Evolutionary conservation across 2,797 vertebrate species (phyloP).

Genomic region (Galaxias olidus): DNA sequence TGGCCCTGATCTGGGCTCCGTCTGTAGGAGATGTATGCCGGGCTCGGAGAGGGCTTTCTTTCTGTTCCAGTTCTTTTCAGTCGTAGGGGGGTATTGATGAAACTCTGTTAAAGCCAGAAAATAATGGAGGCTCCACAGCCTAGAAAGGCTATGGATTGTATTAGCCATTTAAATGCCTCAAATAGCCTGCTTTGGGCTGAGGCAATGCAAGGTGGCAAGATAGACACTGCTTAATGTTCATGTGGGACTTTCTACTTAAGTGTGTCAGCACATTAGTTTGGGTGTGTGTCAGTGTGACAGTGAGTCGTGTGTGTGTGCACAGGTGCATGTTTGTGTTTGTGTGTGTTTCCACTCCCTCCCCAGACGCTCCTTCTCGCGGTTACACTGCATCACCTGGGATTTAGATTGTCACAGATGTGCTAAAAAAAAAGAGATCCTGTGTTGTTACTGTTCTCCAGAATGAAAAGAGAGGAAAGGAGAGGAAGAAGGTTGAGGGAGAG

Average conservation of each 20-base stretch:
- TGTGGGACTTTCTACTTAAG: neutral
- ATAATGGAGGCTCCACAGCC: neutral
- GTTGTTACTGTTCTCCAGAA: neutral
- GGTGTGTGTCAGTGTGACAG: slow-evolving; percentile 24
- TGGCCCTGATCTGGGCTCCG: slow-evolving; percentile 23
- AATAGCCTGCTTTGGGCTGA: slow-evolving; percentile 25
- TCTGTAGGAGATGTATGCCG: slow-evolving; percentile 13
- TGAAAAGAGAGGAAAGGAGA: neutral
- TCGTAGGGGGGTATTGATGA: slow-evolving; percentile 16
- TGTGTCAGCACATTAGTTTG: slow-evolving; percentile 12
- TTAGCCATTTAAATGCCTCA: slow-evolving; percentile 28
- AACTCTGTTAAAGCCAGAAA: slow-evolving; percentile 10
- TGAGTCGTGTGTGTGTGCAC: neutral
- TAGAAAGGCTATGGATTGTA: slow-evolving; percentile 28
- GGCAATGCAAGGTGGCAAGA: neutral
- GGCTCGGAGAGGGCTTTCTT: slow-evolving; percentile 17
- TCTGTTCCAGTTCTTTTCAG: slow-evolving; percentile 32
- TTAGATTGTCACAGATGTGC: slow-evolving; percentile 33
- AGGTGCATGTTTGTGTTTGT: slow-evolving; percentile 1
- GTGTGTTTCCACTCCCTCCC: neutral
- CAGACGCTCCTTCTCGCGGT: no score
- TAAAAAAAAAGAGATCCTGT: slow-evolving; percentile 1
- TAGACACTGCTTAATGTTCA: neutral
- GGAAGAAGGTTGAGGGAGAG: slow-evolving; percentile 31
- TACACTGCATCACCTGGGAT: no score